These are phyloP conservation scores for Brachyptera risi DNA, from an alignment of 2,888 invertebrate species.

Conservation along the genomic window DNA sequence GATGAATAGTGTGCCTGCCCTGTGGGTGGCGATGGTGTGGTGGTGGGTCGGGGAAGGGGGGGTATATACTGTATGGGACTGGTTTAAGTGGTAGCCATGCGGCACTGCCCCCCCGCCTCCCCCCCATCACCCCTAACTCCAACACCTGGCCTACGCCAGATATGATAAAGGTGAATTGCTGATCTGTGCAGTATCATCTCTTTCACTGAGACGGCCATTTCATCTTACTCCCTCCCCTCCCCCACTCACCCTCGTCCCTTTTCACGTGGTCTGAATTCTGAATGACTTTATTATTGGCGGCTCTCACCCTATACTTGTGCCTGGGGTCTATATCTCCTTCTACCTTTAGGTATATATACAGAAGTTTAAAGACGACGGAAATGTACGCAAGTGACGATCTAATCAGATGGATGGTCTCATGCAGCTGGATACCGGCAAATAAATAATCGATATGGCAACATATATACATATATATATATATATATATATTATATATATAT, in stretches of 20 bases:
- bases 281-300: slow-evolving; percentile 27
- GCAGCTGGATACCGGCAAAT: no score
- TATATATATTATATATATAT: no score
- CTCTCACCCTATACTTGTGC: no score
- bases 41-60: background rate
- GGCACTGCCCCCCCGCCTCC: background rate
- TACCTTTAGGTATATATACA: no score
- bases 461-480: no score
- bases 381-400: no score
- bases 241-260: slow-evolving; percentile 12
- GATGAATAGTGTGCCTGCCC: background rate
- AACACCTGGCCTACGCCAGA: background rate
- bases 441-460: no score
- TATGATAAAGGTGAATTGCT: slow-evolving; percentile 13
- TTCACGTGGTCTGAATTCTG: slow-evolving; percentile 27
- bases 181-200: slow-evolving; percentile 16
- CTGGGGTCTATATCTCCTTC: no score
- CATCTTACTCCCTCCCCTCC: slow-evolving; percentile 8
- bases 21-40: no score
- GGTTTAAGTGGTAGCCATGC: slow-evolving; percentile 7
- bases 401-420: no score
- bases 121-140: background rate
- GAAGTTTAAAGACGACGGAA: no score
- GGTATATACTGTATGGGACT: no score
- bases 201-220: slow-evolving; percentile 24